phyloP scores from a whole-genome alignment of 2,888 invertebrate species.

The Suillia variegata region DNA sequence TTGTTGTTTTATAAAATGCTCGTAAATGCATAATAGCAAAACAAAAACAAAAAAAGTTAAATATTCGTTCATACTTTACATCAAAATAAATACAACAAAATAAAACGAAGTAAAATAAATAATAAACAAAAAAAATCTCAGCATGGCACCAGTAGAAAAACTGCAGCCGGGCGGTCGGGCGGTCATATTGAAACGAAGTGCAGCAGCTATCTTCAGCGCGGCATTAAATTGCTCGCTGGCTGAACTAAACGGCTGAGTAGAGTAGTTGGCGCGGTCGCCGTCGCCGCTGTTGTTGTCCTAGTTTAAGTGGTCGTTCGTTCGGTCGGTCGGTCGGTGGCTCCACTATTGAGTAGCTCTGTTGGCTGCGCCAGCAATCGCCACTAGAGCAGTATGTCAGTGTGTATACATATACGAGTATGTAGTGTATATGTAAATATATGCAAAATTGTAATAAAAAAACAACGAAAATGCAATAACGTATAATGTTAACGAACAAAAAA shows the following conservation, averaged over 20 bases:
- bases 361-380: background rate
- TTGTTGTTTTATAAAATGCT: too few relatives aligned
- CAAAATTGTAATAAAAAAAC: constrained; percentile 25
- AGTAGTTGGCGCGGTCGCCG: too few relatives aligned
- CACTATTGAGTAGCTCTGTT: constrained; percentile 2
- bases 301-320: constrained; percentile 44
- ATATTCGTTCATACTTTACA: too few relatives aligned
- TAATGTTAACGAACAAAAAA: constrained; percentile 16
- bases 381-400: constrained; percentile 6
- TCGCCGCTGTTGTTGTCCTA: constrained; percentile 40
- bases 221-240: too few relatives aligned
- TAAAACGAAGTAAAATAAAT: too few relatives aligned
- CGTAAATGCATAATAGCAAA: too few relatives aligned
- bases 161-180: too few relatives aligned
- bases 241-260: too few relatives aligned
- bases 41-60: too few relatives aligned
- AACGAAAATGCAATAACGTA: constrained; percentile 33
- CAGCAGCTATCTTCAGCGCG: too few relatives aligned
- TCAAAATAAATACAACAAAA: too few relatives aligned
- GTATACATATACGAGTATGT: constrained; percentile 17
- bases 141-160: background rate
- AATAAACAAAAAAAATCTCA: background rate
- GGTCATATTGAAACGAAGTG: too few relatives aligned
- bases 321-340: constrained; percentile 21
- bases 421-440: constrained; percentile 18